These are phyloP conservation scores for Drosophila emarginata DNA, from an alignment of 2,888 invertebrate species.

Conservation along the genomic window DNA sequence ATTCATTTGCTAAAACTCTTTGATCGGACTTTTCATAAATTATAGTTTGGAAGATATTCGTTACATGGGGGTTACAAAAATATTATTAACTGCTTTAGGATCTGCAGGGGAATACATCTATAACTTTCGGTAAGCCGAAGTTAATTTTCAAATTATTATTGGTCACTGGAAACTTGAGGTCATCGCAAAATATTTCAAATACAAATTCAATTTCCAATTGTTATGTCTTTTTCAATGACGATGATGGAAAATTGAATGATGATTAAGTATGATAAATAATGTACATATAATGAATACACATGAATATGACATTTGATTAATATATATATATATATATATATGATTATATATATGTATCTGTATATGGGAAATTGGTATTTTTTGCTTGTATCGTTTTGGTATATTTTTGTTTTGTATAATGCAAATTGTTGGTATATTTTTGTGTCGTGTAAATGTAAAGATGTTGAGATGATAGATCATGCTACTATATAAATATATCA, in stretches of 20 bases:
- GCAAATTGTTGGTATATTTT: constrained; percentile 69
- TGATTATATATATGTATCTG: constrained; percentile 26
- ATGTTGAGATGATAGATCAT: neutral
- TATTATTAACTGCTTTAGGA: too few relatives aligned
- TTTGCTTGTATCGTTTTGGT: constrained; percentile 13
- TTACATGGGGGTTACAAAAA: too few relatives aligned
- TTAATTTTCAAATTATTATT: neutral
- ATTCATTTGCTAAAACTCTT: too few relatives aligned
- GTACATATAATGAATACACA: constrained; percentile 22
- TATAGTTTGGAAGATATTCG: too few relatives aligned
- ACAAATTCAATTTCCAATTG: constrained; percentile 51
- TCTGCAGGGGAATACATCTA: neutral
- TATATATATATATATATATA: constrained; percentile 23
- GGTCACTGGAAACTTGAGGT: constrained; percentile 26
- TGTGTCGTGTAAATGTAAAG: constrained; percentile 44
- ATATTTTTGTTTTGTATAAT: constrained; percentile 31
- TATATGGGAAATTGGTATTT: constrained; percentile 26
- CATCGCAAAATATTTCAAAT: constrained; percentile 48
- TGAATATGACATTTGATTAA: constrained; percentile 24
- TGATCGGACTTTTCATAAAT: too few relatives aligned
- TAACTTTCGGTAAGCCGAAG: neutral
- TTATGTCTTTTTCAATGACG: constrained; percentile 43
- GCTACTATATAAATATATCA: constrained; percentile 19
- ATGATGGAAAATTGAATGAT: constrained; percentile 61
- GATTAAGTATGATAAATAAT: constrained; percentile 34